Percentiles rank a stretch among this genome's conserved stretches.
These are phyloP conservation scores for Asarcornis scutulata DNA, from an alignment of 2,113 vertebrate genomes.

Conservation along the genomic window DNA sequence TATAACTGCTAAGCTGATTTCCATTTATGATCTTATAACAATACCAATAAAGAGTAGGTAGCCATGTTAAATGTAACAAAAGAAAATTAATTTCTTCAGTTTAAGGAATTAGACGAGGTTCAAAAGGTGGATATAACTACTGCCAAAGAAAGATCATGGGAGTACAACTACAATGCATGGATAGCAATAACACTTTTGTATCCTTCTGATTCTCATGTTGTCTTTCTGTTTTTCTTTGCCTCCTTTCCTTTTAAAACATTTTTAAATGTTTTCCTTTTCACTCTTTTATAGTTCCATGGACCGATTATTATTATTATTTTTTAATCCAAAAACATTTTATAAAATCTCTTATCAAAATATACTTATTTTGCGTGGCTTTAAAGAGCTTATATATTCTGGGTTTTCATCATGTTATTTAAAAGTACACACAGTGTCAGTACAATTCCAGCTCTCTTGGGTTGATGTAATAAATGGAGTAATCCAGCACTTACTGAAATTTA, in stretches of 20 bases:
- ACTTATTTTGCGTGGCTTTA: not conserved
- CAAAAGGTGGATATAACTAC: not conserved
- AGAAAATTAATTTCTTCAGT: not conserved
- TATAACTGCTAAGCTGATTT: not conserved
- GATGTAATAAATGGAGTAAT: not conserved
- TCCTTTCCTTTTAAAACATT: not conserved
- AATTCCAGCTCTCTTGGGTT: not conserved
- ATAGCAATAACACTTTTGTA: not conserved
- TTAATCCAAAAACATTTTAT: not conserved
- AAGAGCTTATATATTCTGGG: fast-evolving
- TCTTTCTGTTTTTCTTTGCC: not conserved
- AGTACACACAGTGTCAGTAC: not conserved
- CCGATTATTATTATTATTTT: not conserved
- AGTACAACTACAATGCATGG: not conserved
- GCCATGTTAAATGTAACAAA: not conserved
- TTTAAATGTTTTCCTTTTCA: not conserved
- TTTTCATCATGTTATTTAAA: not conserved
- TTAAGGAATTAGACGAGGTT: not conserved
- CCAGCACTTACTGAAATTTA: not conserved
- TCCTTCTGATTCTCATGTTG: not conserved
- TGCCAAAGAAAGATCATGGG: not conserved
- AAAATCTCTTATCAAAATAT: not conserved
- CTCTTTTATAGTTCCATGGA: not conserved
- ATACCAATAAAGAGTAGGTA: not conserved
- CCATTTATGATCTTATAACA: not conserved